phyloP scores from a whole-genome alignment of 2,797 vertebrate genomes.

The Helarctos malayanus region DNA sequence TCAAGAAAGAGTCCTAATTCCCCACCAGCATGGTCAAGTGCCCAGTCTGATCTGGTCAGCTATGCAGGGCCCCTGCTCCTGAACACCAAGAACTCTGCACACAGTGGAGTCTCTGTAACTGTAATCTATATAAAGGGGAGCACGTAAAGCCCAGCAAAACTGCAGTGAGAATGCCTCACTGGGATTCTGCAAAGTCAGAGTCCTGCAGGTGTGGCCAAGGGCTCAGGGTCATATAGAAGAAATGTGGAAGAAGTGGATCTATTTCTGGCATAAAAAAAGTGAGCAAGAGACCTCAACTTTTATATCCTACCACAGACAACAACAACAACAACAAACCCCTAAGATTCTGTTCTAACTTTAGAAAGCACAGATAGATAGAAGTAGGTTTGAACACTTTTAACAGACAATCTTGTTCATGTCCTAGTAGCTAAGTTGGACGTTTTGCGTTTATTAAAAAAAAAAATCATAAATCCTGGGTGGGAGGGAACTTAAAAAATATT shows the following conservation, averaged over 20 bases:
- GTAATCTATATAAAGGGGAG: not conserved
- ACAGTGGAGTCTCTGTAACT: not conserved
- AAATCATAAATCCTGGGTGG: constrained; percentile 55
- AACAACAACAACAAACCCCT: not conserved
- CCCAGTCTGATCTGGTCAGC: not conserved
- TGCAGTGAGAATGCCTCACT: not conserved
- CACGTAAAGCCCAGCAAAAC: not conserved
- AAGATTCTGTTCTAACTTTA: not conserved
- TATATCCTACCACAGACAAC: not conserved
- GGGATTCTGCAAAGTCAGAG: not conserved
- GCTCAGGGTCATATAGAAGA: not conserved
- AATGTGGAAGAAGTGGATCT: not conserved
- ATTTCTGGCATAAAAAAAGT: not conserved
- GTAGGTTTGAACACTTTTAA: not conserved
- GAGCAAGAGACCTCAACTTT: not conserved
- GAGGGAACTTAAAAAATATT: constrained; percentile 43
- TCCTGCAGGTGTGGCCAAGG: not conserved
- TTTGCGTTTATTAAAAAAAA: constrained; percentile 14
- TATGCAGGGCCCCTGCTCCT: not conserved
- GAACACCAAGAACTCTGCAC: not conserved
- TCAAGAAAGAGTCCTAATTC: not conserved
- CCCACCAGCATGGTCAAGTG: not conserved
- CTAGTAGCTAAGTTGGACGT: not conserved
- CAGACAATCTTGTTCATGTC: not conserved
- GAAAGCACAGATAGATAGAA: not conserved